Evolutionary conservation across 2,888 invertebrate species (phyloP).

Genomic region (Philereme transversata): DNA sequence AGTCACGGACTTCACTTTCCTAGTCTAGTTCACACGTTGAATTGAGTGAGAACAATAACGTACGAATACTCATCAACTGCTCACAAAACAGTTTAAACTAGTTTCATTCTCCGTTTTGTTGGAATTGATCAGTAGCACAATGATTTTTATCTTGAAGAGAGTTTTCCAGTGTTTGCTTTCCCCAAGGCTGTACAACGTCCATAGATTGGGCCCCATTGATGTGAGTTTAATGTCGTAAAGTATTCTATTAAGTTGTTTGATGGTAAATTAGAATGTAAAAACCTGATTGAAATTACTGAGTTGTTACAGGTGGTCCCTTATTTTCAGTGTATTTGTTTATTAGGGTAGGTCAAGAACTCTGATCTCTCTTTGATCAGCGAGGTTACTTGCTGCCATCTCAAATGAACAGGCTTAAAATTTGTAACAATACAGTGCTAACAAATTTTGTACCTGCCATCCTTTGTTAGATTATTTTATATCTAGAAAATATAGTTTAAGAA

Average conservation of each 20-base stretch:
- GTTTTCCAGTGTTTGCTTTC: slow-evolving; percentile 87
- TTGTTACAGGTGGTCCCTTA: not conserved
- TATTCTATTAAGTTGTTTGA: not conserved
- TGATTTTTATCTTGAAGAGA: slow-evolving; percentile 67
- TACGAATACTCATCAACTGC: too few relatives aligned
- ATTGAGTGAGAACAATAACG: too few relatives aligned
- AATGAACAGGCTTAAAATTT: not conserved
- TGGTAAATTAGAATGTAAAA: not conserved
- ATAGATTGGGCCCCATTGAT: slow-evolving; percentile 85
- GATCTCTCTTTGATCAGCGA: too few relatives aligned
- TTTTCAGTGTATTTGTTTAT: not conserved
- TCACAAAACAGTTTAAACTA: too few relatives aligned
- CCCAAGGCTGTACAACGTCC: slow-evolving; percentile 88
- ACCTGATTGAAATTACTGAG: not conserved
- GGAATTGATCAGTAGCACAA: not conserved
- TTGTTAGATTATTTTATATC: too few relatives aligned
- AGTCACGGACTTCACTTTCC: too few relatives aligned
- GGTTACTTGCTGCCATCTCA: not conserved
- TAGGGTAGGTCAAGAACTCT: not conserved
- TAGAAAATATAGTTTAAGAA: too few relatives aligned
- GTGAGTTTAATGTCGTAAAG: slow-evolving; percentile 50
- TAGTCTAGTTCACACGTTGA: too few relatives aligned
- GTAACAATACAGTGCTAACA: too few relatives aligned
- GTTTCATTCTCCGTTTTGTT: too few relatives aligned
- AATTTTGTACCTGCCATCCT: too few relatives aligned